Evolutionary conservation across 2,113 vertebrate species (phyloP).

Genomic region (Cyanocitta stelleri): DNA sequence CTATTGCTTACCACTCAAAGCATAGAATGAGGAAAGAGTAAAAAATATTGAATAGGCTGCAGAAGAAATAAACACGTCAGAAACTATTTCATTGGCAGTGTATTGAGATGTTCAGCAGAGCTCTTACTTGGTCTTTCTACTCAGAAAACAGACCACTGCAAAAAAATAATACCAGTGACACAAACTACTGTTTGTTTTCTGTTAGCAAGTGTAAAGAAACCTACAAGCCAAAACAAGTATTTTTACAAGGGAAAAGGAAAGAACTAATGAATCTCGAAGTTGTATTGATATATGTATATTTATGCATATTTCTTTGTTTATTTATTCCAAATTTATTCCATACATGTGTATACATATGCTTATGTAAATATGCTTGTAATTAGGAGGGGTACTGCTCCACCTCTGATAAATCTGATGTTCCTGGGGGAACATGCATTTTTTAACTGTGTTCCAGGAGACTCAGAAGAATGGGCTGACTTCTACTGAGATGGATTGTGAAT

Average conservation of each 20-base stretch:
- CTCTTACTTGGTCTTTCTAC: background rate
- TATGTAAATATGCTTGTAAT: background rate
- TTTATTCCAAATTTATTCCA: background rate
- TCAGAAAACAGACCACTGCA: background rate
- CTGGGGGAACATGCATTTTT: background rate
- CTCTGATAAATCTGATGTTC: background rate
- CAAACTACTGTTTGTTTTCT: background rate
- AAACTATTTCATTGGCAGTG: background rate
- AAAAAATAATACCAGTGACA: background rate
- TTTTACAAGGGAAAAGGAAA: background rate
- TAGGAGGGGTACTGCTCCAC: background rate
- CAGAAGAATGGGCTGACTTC: background rate
- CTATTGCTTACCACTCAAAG: background rate
- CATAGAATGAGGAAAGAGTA: background rate
- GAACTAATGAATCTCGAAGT: background rate
- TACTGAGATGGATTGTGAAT: background rate
- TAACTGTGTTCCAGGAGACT: background rate
- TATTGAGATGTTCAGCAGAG: background rate
- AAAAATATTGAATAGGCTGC: background rate
- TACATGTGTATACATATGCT: background rate
- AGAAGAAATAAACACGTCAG: background rate
- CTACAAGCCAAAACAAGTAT: background rate
- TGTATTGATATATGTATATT: background rate
- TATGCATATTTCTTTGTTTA: background rate
- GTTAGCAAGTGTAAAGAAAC: background rate